phyloP scores from a whole-genome alignment of 2,888 invertebrate genomes.

The Apantesis nais region DNA sequence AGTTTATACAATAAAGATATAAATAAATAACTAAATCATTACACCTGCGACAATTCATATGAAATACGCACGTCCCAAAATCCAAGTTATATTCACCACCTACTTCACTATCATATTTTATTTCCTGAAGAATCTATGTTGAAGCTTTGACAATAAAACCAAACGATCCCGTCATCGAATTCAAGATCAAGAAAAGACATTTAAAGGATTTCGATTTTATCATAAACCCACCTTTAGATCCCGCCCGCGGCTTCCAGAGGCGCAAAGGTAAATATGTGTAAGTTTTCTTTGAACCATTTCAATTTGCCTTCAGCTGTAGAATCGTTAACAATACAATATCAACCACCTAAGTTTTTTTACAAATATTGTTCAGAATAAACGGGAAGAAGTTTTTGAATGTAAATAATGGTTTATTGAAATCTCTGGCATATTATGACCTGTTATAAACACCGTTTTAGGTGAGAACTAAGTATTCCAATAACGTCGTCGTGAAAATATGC shows the following conservation, averaged over 20 bases:
- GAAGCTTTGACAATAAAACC: constrained; percentile 30
- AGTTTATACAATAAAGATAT: no score
- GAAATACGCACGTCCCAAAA: background rate
- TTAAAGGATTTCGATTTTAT: constrained; percentile 43
- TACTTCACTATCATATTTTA: no score
- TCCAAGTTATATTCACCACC: background rate
- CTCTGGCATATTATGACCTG: no score
- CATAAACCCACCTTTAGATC: constrained; percentile 41
- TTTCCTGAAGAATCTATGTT: constrained; percentile 31
- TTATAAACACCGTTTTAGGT: no score
- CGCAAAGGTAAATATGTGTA: constrained; percentile 43
- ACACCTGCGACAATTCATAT: background rate
- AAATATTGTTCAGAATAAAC: constrained; percentile 13
- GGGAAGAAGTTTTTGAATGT: background rate
- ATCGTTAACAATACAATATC: constrained; percentile 43
- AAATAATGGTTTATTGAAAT: background rate
- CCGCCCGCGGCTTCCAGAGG: constrained; percentile 31
- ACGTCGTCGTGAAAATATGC: no score
- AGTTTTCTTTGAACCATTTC: constrained; percentile 37
- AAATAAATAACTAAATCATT: background rate
- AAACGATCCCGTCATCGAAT: constrained; percentile 32
- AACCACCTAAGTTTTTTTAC: constrained; percentile 28
- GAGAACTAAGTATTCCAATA: no score
- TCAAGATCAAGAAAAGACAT: constrained; percentile 42
- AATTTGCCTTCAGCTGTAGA: constrained; percentile 39